Evolutionary conservation across 2,888 invertebrate species (phyloP).

Genomic region (Nephrotoma flavescens): DNA sequence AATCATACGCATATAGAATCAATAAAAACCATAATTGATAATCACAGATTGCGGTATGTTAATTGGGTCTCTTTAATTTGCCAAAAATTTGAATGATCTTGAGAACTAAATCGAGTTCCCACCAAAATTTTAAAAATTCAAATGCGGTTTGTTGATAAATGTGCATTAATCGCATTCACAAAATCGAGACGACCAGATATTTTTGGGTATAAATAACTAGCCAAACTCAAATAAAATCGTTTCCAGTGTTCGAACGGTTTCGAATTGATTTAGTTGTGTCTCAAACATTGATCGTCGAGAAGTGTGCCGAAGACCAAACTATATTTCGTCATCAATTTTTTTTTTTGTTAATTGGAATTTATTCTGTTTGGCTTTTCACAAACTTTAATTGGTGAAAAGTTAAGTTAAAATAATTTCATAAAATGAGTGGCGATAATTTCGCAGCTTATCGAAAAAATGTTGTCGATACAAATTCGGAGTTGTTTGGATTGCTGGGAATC

Average conservation of each 20-base stretch:
- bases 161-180: neutral
- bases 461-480: neutral
- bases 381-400: neutral
- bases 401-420: neutral
- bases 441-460: neutral
- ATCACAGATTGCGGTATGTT: neutral
- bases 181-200: neutral
- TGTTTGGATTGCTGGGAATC: neutral
- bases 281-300: no score
- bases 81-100: neutral
- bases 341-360: neutral
- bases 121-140: neutral
- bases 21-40: neutral
- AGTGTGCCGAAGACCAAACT: neutral
- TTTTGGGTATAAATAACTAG: neutral
- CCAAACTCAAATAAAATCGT: neutral
- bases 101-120: neutral
- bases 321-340: neutral
- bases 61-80: neutral
- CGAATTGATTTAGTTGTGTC: neutral
- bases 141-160: neutral
- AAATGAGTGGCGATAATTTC: neutral
- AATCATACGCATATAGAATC: no score
- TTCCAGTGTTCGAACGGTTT: neutral
- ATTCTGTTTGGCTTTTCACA: neutral